These are phyloP conservation scores for Crotalus helleri DNA, from an alignment of 2,113 vertebrate species.

Conservation along the genomic window DNA sequence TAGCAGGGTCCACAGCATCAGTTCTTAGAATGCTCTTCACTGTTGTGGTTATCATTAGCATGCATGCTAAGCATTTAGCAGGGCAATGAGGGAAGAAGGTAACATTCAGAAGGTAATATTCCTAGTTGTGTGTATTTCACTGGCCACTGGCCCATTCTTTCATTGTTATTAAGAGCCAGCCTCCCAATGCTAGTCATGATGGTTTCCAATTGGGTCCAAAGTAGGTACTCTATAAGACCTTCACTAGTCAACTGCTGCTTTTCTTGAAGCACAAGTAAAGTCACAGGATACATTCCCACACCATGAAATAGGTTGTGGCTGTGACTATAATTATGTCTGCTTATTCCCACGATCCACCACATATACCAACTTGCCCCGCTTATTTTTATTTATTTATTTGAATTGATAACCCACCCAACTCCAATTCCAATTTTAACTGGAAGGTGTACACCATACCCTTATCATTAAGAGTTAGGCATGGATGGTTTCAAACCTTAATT, in stretches of 20 bases:
- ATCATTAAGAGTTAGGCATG: neutral
- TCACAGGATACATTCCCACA: neutral
- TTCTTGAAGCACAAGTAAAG: neutral
- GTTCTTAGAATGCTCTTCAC: neutral
- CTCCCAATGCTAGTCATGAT: neutral
- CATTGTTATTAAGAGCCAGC: neutral
- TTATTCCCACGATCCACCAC: neutral
- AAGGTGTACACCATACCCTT: neutral
- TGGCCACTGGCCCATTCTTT: neutral
- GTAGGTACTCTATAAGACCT: neutral
- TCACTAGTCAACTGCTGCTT: neutral
- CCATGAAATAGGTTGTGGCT: neutral
- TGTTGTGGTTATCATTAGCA: neutral
- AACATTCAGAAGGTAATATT: neutral
- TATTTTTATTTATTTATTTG: neutral
- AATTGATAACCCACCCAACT: neutral
- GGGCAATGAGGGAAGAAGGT: accelerated
- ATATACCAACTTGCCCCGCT: neutral
- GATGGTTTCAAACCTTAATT: neutral
- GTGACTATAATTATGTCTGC: neutral
- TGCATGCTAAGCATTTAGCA: neutral
- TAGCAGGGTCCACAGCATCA: neutral
- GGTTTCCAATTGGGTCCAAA: neutral
- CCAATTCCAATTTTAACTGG: neutral
- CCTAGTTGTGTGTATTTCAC: neutral